Conservation (phyloP, 1,140 invertebrate species). For the silkworm (Bombyx mori) region ASM3026992v2 NC_085123.1:11287501-11288000, state of each 20-base stretch:
- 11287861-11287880: not conserved
- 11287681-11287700: not conserved
- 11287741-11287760: conserved; percentile 16
- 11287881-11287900: not conserved
- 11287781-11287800: conserved; percentile 13
- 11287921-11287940: not conserved
- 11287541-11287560: no score
- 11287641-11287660: no score
- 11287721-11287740: conserved; percentile 10
- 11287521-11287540: no score
- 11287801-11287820: conserved; percentile 7
- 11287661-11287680: no score
- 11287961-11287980: conserved; percentile 7
- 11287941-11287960: conserved; percentile 1
- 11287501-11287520: no score
- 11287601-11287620: no score
- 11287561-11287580: no score
- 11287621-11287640: no score
- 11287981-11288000: conserved; percentile 1
- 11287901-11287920: not conserved
- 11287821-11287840: not conserved
- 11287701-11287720: conserved; percentile 2
- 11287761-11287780: conserved; percentile 11
- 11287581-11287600: no score
- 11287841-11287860: not conserved